A percentile compares a stretch with the other conserved stretches of the same genome.
These are phyloP conservation scores for Scaptomyza caliginosa DNA, from an alignment of 2,888 invertebrate species.

Conservation along the genomic window DNA sequence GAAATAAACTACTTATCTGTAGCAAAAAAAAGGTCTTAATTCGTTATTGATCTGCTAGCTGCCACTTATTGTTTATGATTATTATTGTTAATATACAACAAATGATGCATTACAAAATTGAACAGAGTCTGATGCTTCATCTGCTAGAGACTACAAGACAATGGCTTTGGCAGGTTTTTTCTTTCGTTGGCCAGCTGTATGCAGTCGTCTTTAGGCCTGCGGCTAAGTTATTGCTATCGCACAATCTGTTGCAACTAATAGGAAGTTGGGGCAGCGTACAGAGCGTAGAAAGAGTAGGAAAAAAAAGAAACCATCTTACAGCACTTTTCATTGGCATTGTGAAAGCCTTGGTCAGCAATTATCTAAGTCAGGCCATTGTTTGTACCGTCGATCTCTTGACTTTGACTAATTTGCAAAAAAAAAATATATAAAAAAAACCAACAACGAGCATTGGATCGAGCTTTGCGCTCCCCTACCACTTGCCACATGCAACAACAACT, in stretches of 20 bases:
- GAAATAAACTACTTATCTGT: not conserved
- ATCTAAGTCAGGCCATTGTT: constrained; percentile 76
- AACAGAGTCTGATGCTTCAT: not conserved
- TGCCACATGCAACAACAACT: constrained; percentile 21
- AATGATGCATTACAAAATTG: constrained; percentile 60
- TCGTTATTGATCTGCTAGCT: constrained; percentile 23
- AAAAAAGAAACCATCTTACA: constrained; percentile 41
- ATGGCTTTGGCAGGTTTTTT: constrained; percentile 29
- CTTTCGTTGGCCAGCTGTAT: constrained; percentile 27
- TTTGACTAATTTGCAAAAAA: constrained; percentile 76
- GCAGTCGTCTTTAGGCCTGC: constrained; percentile 29
- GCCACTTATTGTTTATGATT: constrained; percentile 59
- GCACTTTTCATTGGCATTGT: constrained; percentile 71
- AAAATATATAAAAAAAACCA: not conserved
- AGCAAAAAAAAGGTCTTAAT: not conserved
- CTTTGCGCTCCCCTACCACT: constrained; percentile 11
- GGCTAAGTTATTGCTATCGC: constrained; percentile 78
- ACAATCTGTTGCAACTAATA: constrained; percentile 74
- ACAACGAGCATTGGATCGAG: constrained; percentile 19
- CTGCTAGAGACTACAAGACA: constrained; percentile 32
- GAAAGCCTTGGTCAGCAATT: constrained; percentile 73
- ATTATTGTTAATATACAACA: constrained; percentile 50
- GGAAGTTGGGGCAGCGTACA: constrained; percentile 59
- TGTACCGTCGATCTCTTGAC: constrained; percentile 67
- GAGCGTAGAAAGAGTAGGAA: constrained; percentile 1